A percentile compares a stretch with the other conserved stretches of the same genome.
Conservation (phyloP, 2,888 invertebrate genomes). For the Protodeltote pygarga region DNA sequence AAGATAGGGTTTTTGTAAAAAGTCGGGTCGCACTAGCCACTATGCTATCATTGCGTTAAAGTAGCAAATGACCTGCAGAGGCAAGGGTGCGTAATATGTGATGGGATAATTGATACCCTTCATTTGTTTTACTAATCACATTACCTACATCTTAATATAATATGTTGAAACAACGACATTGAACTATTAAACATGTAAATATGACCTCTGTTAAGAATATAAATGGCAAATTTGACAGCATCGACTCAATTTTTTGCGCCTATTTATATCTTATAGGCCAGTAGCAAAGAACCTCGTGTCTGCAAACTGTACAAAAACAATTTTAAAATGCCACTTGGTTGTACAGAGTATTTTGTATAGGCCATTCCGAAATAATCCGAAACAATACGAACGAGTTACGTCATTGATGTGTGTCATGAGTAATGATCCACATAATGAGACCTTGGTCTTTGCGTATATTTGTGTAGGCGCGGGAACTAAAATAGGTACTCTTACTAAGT, state of each 20-base stretch:
- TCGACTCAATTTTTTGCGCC: background rate
- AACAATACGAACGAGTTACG: background rate
- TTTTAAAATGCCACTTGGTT: background rate
- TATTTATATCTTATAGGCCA: no score
- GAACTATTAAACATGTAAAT: constrained; percentile 4
- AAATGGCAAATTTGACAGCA: background rate
- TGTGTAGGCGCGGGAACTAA: background rate
- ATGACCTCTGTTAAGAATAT: background rate
- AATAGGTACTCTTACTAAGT: no score
- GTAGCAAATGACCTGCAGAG: no score
- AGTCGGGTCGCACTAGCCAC: no score
- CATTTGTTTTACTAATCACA: background rate
- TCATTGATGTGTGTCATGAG: background rate
- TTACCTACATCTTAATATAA: background rate
- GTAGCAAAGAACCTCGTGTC: no score
- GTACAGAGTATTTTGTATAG: background rate
- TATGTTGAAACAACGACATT: constrained; percentile 2
- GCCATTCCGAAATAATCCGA: background rate
- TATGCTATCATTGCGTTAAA: no score
- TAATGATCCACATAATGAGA: constrained; percentile 7
- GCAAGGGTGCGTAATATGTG: no score
- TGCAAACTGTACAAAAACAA: no score
- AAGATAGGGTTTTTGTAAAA: no score
- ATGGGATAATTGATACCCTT: no score
- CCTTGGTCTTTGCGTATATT: background rate